Conservation (phyloP, 2,113 vertebrate genomes). For the Eretmochelys imbricata region DNA sequence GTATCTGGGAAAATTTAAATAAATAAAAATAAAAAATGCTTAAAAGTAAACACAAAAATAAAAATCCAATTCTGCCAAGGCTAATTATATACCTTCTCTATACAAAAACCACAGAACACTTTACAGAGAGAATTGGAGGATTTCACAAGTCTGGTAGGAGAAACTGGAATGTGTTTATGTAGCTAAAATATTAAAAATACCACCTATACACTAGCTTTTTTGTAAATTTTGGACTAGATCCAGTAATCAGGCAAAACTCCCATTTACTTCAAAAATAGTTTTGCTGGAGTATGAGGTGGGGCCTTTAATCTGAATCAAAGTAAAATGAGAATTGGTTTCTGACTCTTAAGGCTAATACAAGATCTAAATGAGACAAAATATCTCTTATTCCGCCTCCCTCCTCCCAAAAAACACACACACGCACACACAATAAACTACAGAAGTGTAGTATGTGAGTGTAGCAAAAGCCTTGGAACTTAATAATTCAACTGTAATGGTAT, state of each 20-base stretch:
- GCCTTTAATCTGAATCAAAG: not conserved
- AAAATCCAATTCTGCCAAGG: too few species aligned
- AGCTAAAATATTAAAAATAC: not conserved
- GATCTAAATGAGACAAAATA: not conserved
- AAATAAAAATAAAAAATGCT: too few species aligned
- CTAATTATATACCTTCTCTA: not conserved
- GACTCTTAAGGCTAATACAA: not conserved
- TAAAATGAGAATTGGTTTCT: not conserved
- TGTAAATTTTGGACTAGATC: not conserved
- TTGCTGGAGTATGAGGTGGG: not conserved
- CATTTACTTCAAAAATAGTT: not conserved
- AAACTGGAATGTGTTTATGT: not conserved
- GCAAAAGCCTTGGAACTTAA: not conserved
- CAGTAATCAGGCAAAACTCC: not conserved
- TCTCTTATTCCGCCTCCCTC: too few species aligned
- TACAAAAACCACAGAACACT: accelerated
- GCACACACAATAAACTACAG: not conserved
- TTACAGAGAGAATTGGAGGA: not conserved
- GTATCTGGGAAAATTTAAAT: too few species aligned
- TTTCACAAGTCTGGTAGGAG: not conserved
- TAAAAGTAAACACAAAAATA: too few species aligned
- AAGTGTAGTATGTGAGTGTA: not conserved
- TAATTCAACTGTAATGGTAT: not conserved
- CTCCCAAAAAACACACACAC: too few species aligned
- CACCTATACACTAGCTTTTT: not conserved